A percentile compares a stretch with the other conserved stretches of the same genome.
Evolutionary conservation across 2,113 vertebrate species (phyloP).

Genomic region (Xenopus borealis): DNA sequence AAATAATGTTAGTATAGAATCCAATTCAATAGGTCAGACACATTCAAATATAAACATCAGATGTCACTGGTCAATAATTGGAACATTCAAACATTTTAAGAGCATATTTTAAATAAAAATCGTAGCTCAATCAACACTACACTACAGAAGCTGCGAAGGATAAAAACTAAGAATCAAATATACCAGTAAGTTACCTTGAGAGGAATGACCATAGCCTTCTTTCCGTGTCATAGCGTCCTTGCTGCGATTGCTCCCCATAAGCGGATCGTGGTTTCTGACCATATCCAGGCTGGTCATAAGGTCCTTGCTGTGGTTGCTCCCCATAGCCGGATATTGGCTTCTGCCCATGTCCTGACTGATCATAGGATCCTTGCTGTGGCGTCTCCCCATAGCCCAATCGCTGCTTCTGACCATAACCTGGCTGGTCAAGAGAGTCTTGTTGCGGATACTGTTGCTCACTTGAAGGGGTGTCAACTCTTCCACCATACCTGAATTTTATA

Average conservation of each 20-base stretch:
- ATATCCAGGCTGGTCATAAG: conserved; percentile 5
- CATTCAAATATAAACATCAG: too few species aligned
- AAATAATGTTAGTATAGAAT: too few species aligned
- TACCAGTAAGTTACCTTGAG: conserved; percentile 8
- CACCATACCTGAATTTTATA: too few species aligned
- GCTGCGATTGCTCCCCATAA: conserved; percentile 7
- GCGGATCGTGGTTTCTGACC: conserved; percentile 14
- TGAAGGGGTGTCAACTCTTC: neutral
- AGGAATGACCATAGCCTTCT: conserved; percentile 24
- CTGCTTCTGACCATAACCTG: conserved; percentile 22
- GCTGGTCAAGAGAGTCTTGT: conserved; percentile 8
- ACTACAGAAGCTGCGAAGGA: neutral
- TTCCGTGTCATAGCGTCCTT: conserved; percentile 5
- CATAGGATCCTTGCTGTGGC: conserved; percentile 8
- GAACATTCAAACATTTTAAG: too few species aligned
- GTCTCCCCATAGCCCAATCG: conserved; percentile 6
- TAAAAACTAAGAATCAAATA: too few species aligned
- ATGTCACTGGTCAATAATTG: too few species aligned
- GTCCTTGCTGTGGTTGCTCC: neutral
- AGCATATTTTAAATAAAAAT: too few species aligned
- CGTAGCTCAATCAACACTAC: conserved; percentile 21
- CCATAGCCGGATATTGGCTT: conserved; percentile 6
- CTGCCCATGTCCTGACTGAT: neutral
- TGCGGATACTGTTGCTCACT: neutral
- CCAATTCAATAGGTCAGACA: too few species aligned